Evolutionary conservation across 1,140 invertebrate species (phyloP).

Genomic region (Diorhabda elongata): DNA sequence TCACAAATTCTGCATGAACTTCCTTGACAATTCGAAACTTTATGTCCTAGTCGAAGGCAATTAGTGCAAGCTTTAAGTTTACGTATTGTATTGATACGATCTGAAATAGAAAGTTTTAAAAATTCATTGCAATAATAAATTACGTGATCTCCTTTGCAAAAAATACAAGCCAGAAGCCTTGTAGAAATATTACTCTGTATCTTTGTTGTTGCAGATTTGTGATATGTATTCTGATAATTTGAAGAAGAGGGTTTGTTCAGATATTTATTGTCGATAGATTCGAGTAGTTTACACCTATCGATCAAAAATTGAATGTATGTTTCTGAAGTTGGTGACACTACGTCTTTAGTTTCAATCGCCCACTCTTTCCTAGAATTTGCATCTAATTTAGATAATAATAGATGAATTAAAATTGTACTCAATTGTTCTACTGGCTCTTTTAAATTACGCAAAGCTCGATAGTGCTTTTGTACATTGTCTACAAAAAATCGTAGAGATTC

Average conservation of each 20-base stretch:
- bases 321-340: conserved; percentile 17
- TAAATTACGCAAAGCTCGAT: conserved; percentile 31
- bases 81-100: conserved; percentile 10
- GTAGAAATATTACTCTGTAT: neutral
- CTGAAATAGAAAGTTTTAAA: conserved; percentile 3
- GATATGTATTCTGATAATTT: neutral
- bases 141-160: conserved; percentile 22
- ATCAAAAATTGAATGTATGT: conserved; percentile 20
- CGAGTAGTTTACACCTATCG: conserved; percentile 18
- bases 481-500: conserved; percentile 24
- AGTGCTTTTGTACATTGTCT: conserved; percentile 23
- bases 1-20: conserved; percentile 16
- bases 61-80: conserved; percentile 15
- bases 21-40: neutral
- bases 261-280: conserved; percentile 19
- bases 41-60: conserved; percentile 10
- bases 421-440: conserved; percentile 34
- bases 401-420: conserved; percentile 31
- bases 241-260: neutral
- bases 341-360: conserved; percentile 18
- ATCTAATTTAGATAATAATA: conserved; percentile 22
- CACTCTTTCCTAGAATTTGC: conserved; percentile 14
- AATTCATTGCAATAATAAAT: conserved; percentile 17
- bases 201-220: neutral
- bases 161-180: neutral